phyloP scores from a whole-genome alignment of 2,797 vertebrate genomes.

The Setipinna tenuifilis region DNA sequence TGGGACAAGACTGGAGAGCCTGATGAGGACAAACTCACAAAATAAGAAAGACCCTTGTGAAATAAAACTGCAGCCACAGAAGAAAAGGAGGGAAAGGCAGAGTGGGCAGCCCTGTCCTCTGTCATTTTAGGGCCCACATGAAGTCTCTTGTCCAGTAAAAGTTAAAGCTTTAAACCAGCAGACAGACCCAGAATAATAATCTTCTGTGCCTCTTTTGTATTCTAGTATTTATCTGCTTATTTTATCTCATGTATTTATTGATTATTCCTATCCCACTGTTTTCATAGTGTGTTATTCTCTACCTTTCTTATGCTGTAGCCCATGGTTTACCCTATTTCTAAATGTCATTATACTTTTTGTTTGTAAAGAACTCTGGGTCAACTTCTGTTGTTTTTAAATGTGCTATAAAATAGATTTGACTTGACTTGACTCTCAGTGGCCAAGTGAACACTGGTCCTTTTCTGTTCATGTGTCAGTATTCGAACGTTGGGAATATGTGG shows the following conservation, averaged over 20 bases:
- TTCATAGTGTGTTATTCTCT: too few species aligned
- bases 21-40: conserved; percentile 9
- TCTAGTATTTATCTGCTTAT: too few species aligned
- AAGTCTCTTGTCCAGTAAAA: not conserved
- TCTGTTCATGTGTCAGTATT: not conserved
- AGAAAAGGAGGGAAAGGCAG: not conserved
- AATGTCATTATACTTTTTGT: too few species aligned
- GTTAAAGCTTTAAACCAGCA: not conserved
- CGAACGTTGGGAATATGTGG: not conserved
- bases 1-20: not conserved
- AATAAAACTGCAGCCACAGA: not conserved
- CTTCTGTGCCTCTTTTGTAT: too few species aligned
- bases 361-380: too few species aligned
- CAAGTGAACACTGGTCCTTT: not conserved
- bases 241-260: too few species aligned
- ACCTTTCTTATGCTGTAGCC: too few species aligned
- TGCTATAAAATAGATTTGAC: too few species aligned
- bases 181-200: not conserved
- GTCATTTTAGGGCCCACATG: not conserved
- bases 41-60: not conserved
- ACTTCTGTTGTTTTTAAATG: too few species aligned
- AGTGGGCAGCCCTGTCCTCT: not conserved
- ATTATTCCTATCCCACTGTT: too few species aligned
- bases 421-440: not conserved
- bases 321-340: too few species aligned